Evolutionary conservation across 2,888 invertebrate species (phyloP), one percentile per base, ranked within the genome.

Genomic region (Agriopis marginaria): DNA sequence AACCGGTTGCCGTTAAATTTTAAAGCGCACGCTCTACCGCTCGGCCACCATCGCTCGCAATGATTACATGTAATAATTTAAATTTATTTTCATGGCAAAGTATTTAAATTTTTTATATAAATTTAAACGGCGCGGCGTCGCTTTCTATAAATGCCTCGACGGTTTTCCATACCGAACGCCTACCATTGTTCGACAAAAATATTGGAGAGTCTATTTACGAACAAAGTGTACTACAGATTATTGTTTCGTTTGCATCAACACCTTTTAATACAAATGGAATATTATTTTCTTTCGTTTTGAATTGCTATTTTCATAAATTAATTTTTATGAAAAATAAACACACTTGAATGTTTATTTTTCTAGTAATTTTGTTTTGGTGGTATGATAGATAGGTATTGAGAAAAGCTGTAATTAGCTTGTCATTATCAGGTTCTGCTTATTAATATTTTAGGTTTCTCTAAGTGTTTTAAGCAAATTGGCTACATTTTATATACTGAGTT

Each of bases 121-220:
- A 32, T 4, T 17, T 12, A 62, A 12, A 39, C 56, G 40, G 12
- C 0, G 39, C 56, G 40, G 12, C 0, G 39, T 68, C 61, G 55
- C 10, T 44, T 11, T 10, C 3, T 63, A 1, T 50, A 62, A 69
- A 56, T 40, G 40, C 10, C 23, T 61, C 55, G 56, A 39, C 40
- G 49, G 49, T n/a, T 39, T 49, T 42, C 40, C 76, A 79, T 79
- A 77, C 79, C 77, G 75, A 81, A 82, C 80, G 77, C 79, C 79
- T 81, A 75, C 80, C 79, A 83, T 84, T 85, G 83, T 84, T 74
- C 77, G 76, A 80, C 78, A 80, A 84, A 86, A 85, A 84, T 86
- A 68, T 60, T 82, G 80, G 82, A 79, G 78, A 72, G 39, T 56
- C 55, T 62, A 61, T 68, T 68, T 63, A 81, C 79, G 72, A 80